These are phyloP conservation scores for Tychaedon coryphoeus DNA, from an alignment of 2,113 vertebrate genomes.

Conservation along the genomic window DNA sequence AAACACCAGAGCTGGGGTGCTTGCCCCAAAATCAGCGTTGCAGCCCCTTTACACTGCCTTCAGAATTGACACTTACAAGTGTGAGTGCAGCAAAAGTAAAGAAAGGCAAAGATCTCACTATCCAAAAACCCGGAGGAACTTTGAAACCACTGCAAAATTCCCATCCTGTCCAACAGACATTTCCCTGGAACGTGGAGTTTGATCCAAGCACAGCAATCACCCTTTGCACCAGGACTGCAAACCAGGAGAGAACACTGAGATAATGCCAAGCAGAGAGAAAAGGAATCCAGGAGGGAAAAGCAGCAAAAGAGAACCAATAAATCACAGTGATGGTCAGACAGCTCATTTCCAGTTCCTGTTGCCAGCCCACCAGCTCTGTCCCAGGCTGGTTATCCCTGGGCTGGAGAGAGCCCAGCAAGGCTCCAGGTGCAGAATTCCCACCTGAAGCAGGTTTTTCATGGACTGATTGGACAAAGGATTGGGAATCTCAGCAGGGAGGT, in stretches of 20 bases:
- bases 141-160: not conserved
- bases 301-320: accelerated
- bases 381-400: accelerated
- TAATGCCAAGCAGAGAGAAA: not conserved
- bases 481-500: not conserved
- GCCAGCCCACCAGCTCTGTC: accelerated
- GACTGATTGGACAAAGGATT: accelerated
- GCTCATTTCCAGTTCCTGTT: accelerated
- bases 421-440: not conserved
- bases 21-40: not conserved
- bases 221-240: not conserved
- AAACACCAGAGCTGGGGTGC: not conserved
- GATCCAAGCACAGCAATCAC: not conserved
- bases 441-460: accelerated
- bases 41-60: not conserved
- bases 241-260: not conserved
- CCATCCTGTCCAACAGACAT: accelerated
- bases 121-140: not conserved
- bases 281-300: not conserved
- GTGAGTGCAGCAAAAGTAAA: not conserved
- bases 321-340: not conserved
- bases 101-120: not conserved
- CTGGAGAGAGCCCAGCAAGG: not conserved
- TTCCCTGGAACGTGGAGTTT: not conserved
- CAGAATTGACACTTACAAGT: too few species aligned